Base-by-base conservation (phyloP, 2,888 invertebrate genomes). In the Saturnia japonica region DNA sequence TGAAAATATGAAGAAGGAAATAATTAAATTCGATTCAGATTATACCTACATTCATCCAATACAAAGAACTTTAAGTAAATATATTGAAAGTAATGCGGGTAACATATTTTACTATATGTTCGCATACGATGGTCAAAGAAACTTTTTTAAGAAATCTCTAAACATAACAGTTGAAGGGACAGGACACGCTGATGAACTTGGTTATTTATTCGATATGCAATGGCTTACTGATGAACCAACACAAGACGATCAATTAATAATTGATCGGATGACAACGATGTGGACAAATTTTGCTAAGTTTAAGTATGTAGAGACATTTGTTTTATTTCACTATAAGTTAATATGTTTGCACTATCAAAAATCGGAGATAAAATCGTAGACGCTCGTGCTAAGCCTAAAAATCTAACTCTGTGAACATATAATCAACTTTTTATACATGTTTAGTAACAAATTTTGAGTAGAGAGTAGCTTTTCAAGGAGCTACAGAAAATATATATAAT, bases 251-350 rank as follows among this genome's bases (percentile, higher is more conserved):
- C 78, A 85, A 77, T 69, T 86, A 2, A 72, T 82, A 0, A 82
- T 88, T 45, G 84, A 90, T 70, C 80, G 83, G 28, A 84, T 91
- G 74, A 91, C 90, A 0, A 82, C 82, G 0, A 79, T 91, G 81
- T 91, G 91, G 91, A 83, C 91, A 0, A 91, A 91, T 72, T 91
- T 91, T 69, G 89, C 80, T 0, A 91, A 91, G 78, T 85, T 81
- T 68, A 80, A 88, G 91, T 91, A 80, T 67, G 78, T 76, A 47
- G 7, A 47, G 4, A 19, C 7, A 43, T 47, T 47, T 47, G 16
- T 47, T 19, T 47, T 47, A 19, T 16, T 47, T 16, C 16, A 47
- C 16, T 34, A 3, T 14, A n/a, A 2, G 4, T 19, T 47, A 47
- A 14, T 19, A 19, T 47, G 19, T 19, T 6, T 7, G 7, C 19